A percentile compares a stretch with the other conserved stretches of the same genome.
Evolutionary conservation across 2,113 vertebrate genomes (phyloP).

Genomic region (Coreoperca whiteheadi): DNA sequence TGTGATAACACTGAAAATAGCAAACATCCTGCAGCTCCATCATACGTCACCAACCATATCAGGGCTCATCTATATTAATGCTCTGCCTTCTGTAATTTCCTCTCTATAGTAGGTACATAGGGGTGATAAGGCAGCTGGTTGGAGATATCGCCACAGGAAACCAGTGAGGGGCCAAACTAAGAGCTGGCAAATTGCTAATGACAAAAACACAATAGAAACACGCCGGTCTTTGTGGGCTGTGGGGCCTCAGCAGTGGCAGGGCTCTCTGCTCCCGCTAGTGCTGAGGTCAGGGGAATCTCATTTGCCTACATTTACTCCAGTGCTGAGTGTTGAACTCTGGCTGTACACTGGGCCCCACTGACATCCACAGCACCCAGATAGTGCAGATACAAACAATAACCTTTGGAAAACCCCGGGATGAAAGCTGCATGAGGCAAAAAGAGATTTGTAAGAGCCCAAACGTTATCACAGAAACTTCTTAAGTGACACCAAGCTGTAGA

Average conservation of each 20-base stretch:
- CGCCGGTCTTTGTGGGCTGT: constrained; percentile 57
- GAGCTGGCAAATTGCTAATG: constrained; percentile 68
- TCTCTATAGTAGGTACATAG: constrained; percentile 12
- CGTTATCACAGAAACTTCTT: not conserved
- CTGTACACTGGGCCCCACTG: constrained; percentile 23
- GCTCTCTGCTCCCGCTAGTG: constrained; percentile 43
- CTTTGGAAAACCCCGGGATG: not conserved
- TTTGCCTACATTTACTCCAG: constrained; percentile 58
- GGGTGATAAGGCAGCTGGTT: constrained; percentile 48
- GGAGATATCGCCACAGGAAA: constrained; percentile 63
- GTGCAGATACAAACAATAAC: not conserved
- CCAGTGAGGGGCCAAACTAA: constrained; percentile 46
- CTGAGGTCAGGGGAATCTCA: constrained; percentile 73
- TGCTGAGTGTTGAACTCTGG: constrained; percentile 48
- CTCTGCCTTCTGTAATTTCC: constrained; percentile 46
- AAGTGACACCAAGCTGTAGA: not conserved
- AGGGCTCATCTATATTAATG: constrained; percentile 33
- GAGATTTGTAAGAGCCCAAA: not conserved
- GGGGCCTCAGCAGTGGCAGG: constrained; percentile 50
- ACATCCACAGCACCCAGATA: constrained; percentile 5
- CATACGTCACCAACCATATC: constrained; percentile 6
- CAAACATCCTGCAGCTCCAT: constrained; percentile 41
- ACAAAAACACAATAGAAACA: constrained; percentile 72
- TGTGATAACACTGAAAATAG: constrained; percentile 38
- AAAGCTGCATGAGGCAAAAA: not conserved